These are phyloP conservation scores for Cherax quadricarinatus DNA, from an alignment of 1,140 invertebrate species.

Conservation along the genomic window DNA sequence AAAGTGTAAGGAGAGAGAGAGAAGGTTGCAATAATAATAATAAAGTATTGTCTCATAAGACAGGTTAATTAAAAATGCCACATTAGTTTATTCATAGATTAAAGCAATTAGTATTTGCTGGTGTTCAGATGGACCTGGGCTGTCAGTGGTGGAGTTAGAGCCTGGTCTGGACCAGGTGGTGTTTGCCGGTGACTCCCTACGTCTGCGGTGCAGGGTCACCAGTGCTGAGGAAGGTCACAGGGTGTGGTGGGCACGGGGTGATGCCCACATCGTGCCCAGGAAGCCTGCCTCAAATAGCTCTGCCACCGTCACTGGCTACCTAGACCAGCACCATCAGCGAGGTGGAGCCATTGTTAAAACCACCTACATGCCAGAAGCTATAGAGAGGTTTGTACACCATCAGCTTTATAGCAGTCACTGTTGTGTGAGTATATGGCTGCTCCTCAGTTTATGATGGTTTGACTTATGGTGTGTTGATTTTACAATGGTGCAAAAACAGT, in stretches of 20 bases:
- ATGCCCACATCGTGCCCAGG: conserved; percentile 30
- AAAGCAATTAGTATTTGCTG: no score
- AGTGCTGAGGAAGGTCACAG: conserved; percentile 42
- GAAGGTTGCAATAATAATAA: no score
- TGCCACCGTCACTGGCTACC: conserved; percentile 43
- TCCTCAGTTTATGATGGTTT: no score
- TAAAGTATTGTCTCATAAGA: no score
- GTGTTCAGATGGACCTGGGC: conserved; percentile 35
- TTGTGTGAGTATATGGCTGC: no score
- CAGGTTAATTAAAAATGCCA: no score
- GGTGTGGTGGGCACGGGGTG: conserved; percentile 56
- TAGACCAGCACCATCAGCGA: conserved; percentile 42
- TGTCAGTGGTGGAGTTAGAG: conserved; percentile 69
- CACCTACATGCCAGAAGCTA: conserved; percentile 53
- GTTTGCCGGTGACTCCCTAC: conserved; percentile 71
- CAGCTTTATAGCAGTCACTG: no score
- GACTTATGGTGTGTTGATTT: no score
- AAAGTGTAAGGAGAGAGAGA: no score
- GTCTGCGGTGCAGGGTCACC: conserved; percentile 66
- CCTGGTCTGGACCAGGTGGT: conserved; percentile 71
- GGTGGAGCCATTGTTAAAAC: conserved; percentile 32
- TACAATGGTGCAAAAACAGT: no score
- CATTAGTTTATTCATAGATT: no score
- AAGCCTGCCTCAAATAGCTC: conserved; percentile 40
- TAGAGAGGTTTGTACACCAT: conserved; percentile 43